Percentiles rank a stretch among this genome's conserved stretches.
Evolutionary conservation across 2,113 vertebrate genomes (phyloP).

Genomic region (Illadopsis cleaveri): DNA sequence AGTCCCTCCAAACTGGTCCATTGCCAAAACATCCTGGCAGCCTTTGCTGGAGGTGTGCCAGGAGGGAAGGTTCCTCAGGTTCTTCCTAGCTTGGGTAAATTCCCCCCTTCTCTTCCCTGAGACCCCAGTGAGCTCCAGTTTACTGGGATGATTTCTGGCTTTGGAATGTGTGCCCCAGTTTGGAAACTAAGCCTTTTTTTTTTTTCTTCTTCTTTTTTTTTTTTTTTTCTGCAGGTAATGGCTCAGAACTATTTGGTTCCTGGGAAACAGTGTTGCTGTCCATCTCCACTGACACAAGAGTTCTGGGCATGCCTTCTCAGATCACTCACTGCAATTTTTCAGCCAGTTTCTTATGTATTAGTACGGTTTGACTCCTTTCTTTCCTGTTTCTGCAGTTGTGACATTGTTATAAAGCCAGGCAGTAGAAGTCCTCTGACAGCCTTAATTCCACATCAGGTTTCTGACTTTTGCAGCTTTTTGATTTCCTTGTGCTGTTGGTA

Average conservation of each 20-base stretch:
- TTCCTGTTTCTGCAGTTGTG: background rate
- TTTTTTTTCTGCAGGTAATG: background rate
- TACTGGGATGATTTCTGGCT: background rate
- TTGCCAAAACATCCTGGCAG: conserved; percentile 19
- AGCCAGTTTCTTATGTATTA: background rate
- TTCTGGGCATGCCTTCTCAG: background rate
- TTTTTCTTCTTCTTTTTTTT: background rate
- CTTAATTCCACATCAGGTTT: conserved; percentile 18
- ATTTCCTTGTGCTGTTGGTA: conserved; percentile 56
- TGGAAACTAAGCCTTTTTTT: background rate
- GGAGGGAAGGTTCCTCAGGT: background rate
- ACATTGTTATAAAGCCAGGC: background rate
- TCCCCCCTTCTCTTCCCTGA: background rate
- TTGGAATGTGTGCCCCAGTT: background rate
- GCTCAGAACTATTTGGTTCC: background rate
- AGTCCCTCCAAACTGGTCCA: background rate
- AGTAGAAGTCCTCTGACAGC: background rate
- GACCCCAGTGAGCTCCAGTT: background rate
- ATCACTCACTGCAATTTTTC: background rate
- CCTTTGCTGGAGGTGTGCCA: background rate
- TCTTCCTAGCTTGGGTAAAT: background rate
- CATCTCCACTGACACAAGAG: background rate
- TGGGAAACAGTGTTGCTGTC: background rate
- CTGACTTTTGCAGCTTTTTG: conserved; percentile 51
- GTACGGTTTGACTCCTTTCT: background rate